Evolutionary conservation across 2,888 invertebrate genomes (phyloP), one percentile per base, ranked within the genome.

Genomic region (Tanypteryx hageni): DNA sequence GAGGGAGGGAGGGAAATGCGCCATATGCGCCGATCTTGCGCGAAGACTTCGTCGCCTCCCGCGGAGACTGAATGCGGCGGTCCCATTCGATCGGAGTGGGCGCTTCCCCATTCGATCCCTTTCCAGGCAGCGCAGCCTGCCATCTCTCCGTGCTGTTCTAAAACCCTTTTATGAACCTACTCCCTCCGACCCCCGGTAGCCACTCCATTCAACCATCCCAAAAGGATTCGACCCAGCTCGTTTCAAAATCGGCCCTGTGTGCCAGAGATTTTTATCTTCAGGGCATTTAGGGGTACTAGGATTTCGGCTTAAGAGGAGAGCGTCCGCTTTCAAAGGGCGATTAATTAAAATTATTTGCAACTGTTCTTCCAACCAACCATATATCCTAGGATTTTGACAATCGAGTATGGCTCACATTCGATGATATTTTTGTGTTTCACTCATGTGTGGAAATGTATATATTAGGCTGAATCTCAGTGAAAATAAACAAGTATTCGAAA

Each of bases 201-300:
- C 18, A 68, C 22, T 22, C 76, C 76, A 76, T 27, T 27, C 76
- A 68, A 68, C 76, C 76, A 7, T 83, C 14, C 44, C 83, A 44
- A 44, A 83, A 44, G 44, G 16, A 18, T 27, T 44, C 56, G 83
- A 83, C 83, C 83, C 44, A 1, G 22, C 83, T 83, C 44, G 16
- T 57, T 10, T 57, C 56, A 5, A 56, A 57, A 57, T 61, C 68
- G 89, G 64, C 44, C 18, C 22, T 13, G 18, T 59, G 16, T 14
- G 8, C 58, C 9, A 9, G 61, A 89, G 64, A 89, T 89, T 27
- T 89, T 44, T 64, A 89, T 89, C 89, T 89, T 64, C 18, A 31
- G 64, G 89, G 89, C 64, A 31, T 89, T 68, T 10, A 11, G 22
- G 64, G 44, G 68, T 22, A 4, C 64, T 31, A 31, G 68, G 89